Conservation (phyloP, 2,888 invertebrate genomes). For the Cataglyphis altisquamis region DNA sequence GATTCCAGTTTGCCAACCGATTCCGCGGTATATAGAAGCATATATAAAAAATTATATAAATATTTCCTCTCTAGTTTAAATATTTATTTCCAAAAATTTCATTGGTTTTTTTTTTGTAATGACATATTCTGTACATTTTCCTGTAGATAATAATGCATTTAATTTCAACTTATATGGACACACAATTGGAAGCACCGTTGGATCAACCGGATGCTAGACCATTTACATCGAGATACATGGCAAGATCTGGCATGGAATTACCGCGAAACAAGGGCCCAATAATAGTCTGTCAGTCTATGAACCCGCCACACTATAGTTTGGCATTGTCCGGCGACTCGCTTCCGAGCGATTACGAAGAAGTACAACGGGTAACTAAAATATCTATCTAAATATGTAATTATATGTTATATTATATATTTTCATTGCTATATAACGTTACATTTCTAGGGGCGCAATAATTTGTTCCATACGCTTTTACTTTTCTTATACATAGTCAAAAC, state of each 20-base stretch:
- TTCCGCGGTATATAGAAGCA: constrained; percentile 90
- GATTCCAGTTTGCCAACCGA: constrained; percentile 95
- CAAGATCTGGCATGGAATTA: constrained; percentile 86
- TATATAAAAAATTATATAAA: constrained; percentile 3
- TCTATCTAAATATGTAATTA: not conserved
- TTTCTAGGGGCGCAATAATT: constrained; percentile 93
- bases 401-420: not conserved
- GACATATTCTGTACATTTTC: constrained; percentile 53
- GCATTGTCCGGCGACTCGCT: constrained; percentile 86
- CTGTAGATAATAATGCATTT: constrained; percentile 93
- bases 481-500: constrained; percentile 92
- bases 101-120: not conserved
- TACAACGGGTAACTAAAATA: constrained; percentile 88
- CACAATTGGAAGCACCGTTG: constrained; percentile 90
- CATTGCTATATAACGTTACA: constrained; percentile 20
- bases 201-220: constrained; percentile 90
- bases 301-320: constrained; percentile 92
- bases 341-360: constrained; percentile 89
- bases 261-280: constrained; percentile 87
- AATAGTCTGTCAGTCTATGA: constrained; percentile 89
- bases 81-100: not conserved
- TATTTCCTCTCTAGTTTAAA: not conserved
- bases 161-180: constrained; percentile 95
- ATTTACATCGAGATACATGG: constrained; percentile 87
- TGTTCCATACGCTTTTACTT: constrained; percentile 94